Base-by-base conservation (phyloP, 2,113 vertebrate genomes). In the Calidris pugnax region DNA sequence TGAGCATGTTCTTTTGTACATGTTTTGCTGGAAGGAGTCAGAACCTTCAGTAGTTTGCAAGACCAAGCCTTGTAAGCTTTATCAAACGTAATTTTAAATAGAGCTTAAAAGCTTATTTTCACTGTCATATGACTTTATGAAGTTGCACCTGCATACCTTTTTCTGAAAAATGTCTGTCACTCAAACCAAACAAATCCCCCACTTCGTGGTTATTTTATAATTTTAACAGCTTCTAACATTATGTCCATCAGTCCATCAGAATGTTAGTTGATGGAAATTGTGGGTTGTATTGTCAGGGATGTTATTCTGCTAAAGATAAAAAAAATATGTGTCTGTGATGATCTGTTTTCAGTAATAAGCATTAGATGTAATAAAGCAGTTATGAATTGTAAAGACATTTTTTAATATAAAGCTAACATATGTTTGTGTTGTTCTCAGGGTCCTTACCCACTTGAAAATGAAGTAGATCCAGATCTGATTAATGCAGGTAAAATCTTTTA, bases 401-500 rank as follows among this genome's bases (percentile, higher is more conserved):
- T 39, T 75, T 76, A 68, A 45, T 75, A 11, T 48, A 68, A 79
- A 56, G 16, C 12, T 92, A 32, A 85, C 55, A 13, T 85, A 73
- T 10, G 23, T 84, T 15, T 97, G 5, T 85, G 76, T 95, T 94
- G 37, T 96, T 96, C 10, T 69, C 95, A 99, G 99, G 99, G 99
- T 73, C 99, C 99, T 5, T 99, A 99, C 88, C 99, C 99, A n/a
- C 93, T 98, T 50, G 98, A 99, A 90, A 98, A 96, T 13, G 98
- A 98, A 93, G 99, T 99, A 51, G 99, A 99, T 95, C 98, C 99
- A 83, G 99, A 99, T 93, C 98, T 99, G 68, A 99, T 99, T 95
- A 99, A 99, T 76, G 99, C 99, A 92, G 99, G 99, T 99, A 98
- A 98, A 96, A 33, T 95, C 14, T 48, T 94, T 71, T 15, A 50